A percentile compares a stretch with the other conserved stretches of the same genome.
phyloP scores from a whole-genome alignment of 2,888 invertebrate genomes.

The Alcis repandata region DNA sequence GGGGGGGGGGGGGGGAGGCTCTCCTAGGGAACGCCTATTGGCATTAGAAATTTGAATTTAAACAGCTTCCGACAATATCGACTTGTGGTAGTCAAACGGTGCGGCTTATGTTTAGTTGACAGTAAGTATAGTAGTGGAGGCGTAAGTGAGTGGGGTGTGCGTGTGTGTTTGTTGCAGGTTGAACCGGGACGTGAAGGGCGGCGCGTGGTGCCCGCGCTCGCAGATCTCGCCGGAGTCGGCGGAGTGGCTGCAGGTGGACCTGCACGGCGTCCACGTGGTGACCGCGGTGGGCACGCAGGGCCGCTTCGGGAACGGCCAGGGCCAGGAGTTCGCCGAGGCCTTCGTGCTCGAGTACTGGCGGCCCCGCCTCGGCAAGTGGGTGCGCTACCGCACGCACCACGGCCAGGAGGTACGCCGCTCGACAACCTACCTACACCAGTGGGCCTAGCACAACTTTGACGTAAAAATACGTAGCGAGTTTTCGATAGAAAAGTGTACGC shows the following conservation, averaged over 20 bases:
- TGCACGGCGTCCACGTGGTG: conserved; percentile 92
- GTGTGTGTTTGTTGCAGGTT: conserved; percentile 87
- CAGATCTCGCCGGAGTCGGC: conserved; percentile 92
- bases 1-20: too few relatives aligned
- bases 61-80: too few relatives aligned
- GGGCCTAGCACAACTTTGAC: too few relatives aligned
- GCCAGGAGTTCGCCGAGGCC: conserved; percentile 94
- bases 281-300: conserved; percentile 94
- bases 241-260: conserved; percentile 93
- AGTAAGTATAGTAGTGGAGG: neutral
- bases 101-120: too few relatives aligned
- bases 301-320: conserved; percentile 96
- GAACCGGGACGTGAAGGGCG: conserved; percentile 93
- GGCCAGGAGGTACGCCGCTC: conserved; percentile 90
- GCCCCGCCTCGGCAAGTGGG: conserved; percentile 92
- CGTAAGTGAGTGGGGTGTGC: neutral
- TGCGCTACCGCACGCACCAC: conserved; percentile 90
- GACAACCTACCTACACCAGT: too few relatives aligned
- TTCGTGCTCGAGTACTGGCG: conserved; percentile 95
- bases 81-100: too few relatives aligned
- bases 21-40: too few relatives aligned
- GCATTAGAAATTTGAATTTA: too few relatives aligned
- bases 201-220: conserved; percentile 97
- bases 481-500: too few relatives aligned
- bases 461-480: too few relatives aligned